Conservation (phyloP, 2,113 vertebrate genomes). For the Sprattus sprattus region DNA sequence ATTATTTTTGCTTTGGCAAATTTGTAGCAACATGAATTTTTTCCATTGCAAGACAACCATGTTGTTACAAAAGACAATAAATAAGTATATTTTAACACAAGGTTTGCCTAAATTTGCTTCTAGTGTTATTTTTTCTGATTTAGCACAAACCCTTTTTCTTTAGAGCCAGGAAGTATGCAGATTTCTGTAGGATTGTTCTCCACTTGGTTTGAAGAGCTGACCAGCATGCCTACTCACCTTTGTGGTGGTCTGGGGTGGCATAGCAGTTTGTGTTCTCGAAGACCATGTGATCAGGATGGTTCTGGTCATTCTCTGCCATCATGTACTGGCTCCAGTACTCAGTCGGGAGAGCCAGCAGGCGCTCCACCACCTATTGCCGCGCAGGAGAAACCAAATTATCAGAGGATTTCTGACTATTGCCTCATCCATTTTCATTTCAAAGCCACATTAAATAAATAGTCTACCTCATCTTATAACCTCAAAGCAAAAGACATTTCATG, state of each 20-base stretch:
- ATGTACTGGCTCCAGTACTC: slow-evolving; percentile 90
- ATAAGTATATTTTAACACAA: not conserved
- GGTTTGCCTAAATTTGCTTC: no score
- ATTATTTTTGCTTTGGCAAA: not conserved
- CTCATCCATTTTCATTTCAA: slow-evolving; percentile 37
- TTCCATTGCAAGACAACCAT: not conserved
- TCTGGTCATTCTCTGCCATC: slow-evolving; percentile 79
- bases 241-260: slow-evolving; percentile 82
- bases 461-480: not conserved
- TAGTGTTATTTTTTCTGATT: no score
- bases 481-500: not conserved
- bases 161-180: no score
- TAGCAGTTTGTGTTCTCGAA: slow-evolving; percentile 88
- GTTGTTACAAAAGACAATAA: not conserved
- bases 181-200: no score
- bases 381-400: not conserved
- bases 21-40: not conserved
- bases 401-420: slow-evolving; percentile 37
- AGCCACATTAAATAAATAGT: not conserved
- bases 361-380: slow-evolving; percentile 81
- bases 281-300: slow-evolving; percentile 74
- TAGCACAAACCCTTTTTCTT: no score
- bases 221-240: slow-evolving; percentile 68
- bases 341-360: slow-evolving; percentile 80
- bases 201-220: no score